These are phyloP conservation scores for Aphaenogaster ashmeadi DNA, from an alignment of 1,140 invertebrate genomes.

Conservation along the genomic window DNA sequence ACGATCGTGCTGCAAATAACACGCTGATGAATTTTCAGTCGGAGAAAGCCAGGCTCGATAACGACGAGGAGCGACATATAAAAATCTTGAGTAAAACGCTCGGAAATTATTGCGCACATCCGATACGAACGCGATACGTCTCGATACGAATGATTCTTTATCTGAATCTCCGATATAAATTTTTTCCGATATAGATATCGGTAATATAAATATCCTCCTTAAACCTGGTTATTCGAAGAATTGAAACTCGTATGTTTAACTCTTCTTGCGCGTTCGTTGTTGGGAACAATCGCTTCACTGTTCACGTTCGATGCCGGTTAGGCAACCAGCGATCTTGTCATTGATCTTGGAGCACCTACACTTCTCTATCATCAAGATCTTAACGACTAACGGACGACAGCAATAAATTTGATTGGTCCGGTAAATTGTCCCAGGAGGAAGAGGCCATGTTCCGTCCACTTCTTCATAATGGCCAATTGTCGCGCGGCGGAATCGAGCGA, in stretches of 20 bases:
- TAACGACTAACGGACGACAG: conserved; percentile 79
- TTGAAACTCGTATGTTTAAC: background rate
- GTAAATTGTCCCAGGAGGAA: conserved; percentile 83
- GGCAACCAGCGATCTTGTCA: conserved; percentile 40
- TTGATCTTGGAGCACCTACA: conserved; percentile 17
- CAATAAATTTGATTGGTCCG: conserved; percentile 83
- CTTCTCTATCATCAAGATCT: conserved; percentile 56
- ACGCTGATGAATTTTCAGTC: conserved; percentile 12
- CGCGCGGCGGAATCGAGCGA: conserved; percentile 73
- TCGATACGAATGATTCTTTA: conserved; percentile 1
- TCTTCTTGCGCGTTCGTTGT: background rate
- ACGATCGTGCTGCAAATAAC: background rate
- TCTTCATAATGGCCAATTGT: conserved; percentile 83
- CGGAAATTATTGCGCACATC: background rate
- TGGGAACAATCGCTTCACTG: background rate
- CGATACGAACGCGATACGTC: background rate
- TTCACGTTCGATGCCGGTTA: conserved; percentile 15
- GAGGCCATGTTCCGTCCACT: conserved; percentile 75
- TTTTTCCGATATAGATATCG: background rate
- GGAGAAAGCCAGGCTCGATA: background rate
- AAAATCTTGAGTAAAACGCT: conserved; percentile 5
- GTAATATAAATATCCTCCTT: background rate
- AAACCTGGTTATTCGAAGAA: background rate
- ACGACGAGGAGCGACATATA: background rate
- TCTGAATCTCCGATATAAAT: background rate